Conservation (phyloP, 2,797 vertebrate genomes). For the Falco concolor region DNA sequence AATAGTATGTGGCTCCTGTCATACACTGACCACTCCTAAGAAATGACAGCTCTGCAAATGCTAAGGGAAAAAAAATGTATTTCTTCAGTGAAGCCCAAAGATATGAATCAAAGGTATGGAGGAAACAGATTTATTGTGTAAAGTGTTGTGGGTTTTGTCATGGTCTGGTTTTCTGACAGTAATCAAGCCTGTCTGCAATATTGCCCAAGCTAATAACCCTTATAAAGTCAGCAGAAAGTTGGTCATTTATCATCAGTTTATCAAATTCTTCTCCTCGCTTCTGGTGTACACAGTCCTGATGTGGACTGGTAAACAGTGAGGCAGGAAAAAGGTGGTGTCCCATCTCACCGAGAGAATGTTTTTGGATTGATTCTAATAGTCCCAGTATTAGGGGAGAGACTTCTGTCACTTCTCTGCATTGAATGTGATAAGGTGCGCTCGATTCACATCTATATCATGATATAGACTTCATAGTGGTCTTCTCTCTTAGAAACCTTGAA, state of each 20-base stretch:
- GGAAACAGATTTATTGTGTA: neutral
- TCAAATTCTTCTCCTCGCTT: neutral
- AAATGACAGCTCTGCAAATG: neutral
- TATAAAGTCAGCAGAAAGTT: neutral
- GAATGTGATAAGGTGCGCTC: neutral
- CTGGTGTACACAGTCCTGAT: neutral
- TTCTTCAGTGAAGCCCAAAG: conserved; percentile 2
- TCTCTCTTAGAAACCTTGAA: neutral
- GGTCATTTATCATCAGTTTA: conserved; percentile 30
- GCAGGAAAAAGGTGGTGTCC: neutral
- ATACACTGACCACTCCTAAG: neutral
- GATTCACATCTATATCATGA: too few relatives aligned
- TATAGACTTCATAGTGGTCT: neutral
- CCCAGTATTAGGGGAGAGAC: neutral
- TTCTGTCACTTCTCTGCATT: conserved; percentile 16
- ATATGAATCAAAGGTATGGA: neutral
- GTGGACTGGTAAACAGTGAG: neutral
- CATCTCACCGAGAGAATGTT: neutral
- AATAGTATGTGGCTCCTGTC: neutral
- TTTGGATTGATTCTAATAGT: neutral
- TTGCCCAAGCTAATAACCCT: neutral
- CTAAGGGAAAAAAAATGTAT: neutral
- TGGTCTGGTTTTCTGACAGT: neutral
- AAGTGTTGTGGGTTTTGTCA: neutral
- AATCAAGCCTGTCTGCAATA: neutral